phyloP scores from a whole-genome alignment of 2,797 vertebrate species.

The Coluber constrictor region DNA sequence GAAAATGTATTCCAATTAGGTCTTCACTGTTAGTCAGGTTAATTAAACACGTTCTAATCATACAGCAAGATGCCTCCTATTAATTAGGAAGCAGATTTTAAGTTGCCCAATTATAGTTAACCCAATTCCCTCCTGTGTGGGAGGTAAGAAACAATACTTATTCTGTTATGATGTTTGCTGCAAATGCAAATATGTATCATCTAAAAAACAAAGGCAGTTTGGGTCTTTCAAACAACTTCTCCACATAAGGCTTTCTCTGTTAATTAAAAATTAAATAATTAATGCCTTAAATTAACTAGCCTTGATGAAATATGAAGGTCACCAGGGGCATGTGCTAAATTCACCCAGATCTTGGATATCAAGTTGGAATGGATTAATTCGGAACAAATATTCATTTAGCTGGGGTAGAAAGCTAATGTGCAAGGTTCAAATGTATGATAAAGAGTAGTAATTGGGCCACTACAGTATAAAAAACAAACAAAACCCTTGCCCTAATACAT shows the following conservation, averaged over 20 bases:
- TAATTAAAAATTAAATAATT: not conserved
- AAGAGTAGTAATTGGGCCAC: not conserved
- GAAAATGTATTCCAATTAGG: constrained; percentile 6
- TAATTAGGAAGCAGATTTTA: not conserved
- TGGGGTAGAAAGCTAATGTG: not conserved
- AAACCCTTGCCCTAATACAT: not conserved
- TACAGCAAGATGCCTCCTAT: not conserved
- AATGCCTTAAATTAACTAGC: not conserved
- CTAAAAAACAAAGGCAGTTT: not conserved
- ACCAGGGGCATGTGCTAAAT: not conserved
- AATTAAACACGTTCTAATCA: not conserved
- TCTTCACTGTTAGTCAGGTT: not conserved
- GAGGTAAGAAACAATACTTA: not conserved
- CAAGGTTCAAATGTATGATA: not conserved
- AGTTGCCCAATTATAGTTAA: not conserved
- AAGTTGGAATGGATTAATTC: not conserved
- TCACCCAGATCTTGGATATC: not conserved
- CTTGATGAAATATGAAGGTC: not conserved
- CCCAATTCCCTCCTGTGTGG: not conserved
- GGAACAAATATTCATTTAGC: not conserved
- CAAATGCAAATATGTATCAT: not conserved
- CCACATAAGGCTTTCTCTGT: not conserved
- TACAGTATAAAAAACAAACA: not conserved
- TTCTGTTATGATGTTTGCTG: not conserved
- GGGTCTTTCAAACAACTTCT: not conserved